Conservation (phyloP, 92 coral and sea anemone genomes). For the Heliopora coerulea region DNA sequence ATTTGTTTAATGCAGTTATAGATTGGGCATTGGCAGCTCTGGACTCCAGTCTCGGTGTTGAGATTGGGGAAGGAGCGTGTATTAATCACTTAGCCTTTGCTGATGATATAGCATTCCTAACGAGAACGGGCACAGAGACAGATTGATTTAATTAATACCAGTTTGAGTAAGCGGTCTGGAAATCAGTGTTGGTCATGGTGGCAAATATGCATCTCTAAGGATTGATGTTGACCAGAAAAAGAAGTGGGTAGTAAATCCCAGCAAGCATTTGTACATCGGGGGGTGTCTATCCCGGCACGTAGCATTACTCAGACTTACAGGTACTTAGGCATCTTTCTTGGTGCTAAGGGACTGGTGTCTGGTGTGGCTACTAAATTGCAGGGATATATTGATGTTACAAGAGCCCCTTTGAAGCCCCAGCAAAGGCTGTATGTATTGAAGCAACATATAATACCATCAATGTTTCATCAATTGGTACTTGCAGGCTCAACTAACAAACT, state of each 20-base stretch:
- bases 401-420: too few relatives aligned
- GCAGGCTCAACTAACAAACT: too few relatives aligned
- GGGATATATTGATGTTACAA: not conserved
- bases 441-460: too few relatives aligned
- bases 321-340: too few relatives aligned
- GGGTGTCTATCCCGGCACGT: constrained; percentile 11
- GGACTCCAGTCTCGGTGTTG: not conserved
- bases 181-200: constrained; percentile 13
- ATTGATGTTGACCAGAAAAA: constrained; percentile 29
- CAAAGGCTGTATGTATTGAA: too few relatives aligned
- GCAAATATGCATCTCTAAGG: constrained; percentile 38
- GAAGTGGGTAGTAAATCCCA: constrained; percentile 35
- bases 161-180: not conserved
- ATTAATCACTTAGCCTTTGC: constrained; percentile 24
- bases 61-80: not conserved
- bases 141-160: not conserved
- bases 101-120: constrained; percentile 24
- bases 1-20: constrained; percentile 14
- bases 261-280: not conserved
- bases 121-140: not conserved
- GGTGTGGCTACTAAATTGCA: constrained; percentile 28
- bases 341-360: too few relatives aligned
- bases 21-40: constrained; percentile 14
- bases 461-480: too few relatives aligned
- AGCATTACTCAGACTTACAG: not conserved